Evolutionary conservation across 2,797 vertebrate genomes (phyloP).

Genomic region (Eleutherodactylus coqui): DNA sequence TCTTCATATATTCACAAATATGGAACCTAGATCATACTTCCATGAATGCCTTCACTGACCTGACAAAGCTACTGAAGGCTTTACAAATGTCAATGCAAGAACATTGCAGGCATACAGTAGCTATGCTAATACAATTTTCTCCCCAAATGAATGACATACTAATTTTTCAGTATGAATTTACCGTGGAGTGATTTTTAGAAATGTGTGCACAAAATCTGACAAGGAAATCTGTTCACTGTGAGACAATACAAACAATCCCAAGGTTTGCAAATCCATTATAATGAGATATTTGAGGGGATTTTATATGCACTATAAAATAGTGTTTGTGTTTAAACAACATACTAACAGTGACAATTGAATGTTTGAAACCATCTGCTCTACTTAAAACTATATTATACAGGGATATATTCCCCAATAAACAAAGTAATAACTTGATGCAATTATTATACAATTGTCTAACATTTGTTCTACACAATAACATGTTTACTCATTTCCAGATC

Average conservation of each 20-base stretch:
- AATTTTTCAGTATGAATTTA: slow-evolving; percentile 40
- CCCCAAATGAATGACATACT: slow-evolving; percentile 47
- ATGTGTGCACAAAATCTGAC: slow-evolving; percentile 34
- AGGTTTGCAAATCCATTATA: slow-evolving; percentile 32
- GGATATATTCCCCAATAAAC: neutral
- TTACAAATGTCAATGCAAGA: slow-evolving; percentile 41
- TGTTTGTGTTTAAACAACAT: no score
- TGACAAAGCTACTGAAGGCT: slow-evolving; percentile 49
- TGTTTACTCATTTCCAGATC: neutral
- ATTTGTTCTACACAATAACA: no score
- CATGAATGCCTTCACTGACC: slow-evolving; percentile 52
- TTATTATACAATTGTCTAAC: no score
- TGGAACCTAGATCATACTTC: slow-evolving; percentile 42
- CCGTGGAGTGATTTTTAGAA: slow-evolving; percentile 23
- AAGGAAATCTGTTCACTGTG: neutral
- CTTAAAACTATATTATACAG: neutral
- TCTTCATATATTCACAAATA: slow-evolving; percentile 42
- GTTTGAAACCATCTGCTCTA: neutral
- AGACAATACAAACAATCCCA: neutral
- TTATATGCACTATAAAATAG: neutral
- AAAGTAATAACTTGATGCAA: no score
- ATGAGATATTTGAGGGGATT: slow-evolving; percentile 24
- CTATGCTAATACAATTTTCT: slow-evolving; percentile 51
- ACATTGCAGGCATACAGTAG: slow-evolving; percentile 15
- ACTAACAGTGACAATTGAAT: neutral